Percentiles rank a stretch among this genome's conserved stretches.
These are phyloP conservation scores for Gorsachius goisagi DNA, from an alignment of 2,113 vertebrate genomes.

Conservation along the genomic window DNA sequence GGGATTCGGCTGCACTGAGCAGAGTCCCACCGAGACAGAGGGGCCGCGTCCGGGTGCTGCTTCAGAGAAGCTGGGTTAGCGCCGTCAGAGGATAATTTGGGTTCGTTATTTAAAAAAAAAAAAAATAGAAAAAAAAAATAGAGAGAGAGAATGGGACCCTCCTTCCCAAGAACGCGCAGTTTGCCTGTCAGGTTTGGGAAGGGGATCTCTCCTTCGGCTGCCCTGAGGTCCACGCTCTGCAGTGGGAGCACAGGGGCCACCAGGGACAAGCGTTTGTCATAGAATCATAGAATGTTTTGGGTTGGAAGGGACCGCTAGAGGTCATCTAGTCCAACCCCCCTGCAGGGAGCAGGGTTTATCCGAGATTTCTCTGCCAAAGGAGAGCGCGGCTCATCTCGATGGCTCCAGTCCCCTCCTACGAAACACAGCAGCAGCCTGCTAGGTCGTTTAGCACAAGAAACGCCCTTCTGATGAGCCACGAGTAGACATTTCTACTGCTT, in stretches of 20 bases:
- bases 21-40: rapidly evolving
- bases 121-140: no score
- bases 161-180: background rate
- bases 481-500: background rate
- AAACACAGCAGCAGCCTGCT: background rate
- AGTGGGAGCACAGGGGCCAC: background rate
- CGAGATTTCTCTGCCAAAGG: background rate
- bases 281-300: no score
- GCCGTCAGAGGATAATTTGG: background rate
- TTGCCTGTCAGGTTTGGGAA: background rate
- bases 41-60: background rate
- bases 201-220: background rate
- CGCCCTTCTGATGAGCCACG: background rate
- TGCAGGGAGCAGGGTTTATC: background rate
- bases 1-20: background rate
- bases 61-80: background rate
- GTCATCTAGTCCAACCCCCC: no score
- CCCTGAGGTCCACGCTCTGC: background rate
- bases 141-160: background rate
- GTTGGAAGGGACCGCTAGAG: no score
- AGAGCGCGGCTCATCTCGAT: background rate
- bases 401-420: background rate
- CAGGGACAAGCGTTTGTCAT: background rate
- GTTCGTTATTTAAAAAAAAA: background rate
- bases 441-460: background rate